Conservation (phyloP, 1,140 invertebrate species). For the Neotoxoptera formosana region DNA sequence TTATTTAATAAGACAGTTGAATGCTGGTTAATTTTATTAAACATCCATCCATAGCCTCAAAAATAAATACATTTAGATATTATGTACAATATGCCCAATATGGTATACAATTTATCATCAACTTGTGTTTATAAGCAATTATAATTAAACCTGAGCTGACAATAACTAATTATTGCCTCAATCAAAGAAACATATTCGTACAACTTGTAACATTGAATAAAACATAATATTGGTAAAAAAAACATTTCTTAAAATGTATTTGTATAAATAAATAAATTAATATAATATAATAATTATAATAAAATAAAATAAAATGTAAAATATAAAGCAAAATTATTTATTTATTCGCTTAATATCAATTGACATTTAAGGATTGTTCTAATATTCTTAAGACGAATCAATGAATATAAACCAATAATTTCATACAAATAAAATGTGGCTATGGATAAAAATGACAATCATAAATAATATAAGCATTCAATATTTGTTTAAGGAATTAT, state of each 20-base stretch:
- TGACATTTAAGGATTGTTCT: constrained; percentile 26
- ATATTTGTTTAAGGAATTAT: not conserved
- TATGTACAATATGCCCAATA: constrained; percentile 34
- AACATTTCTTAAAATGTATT: constrained; percentile 31
- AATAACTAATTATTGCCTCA: not conserved
- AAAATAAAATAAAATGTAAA: constrained; percentile 23
- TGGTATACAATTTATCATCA: constrained; percentile 7
- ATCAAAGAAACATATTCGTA: not conserved
- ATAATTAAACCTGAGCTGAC: not conserved
- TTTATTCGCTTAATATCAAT: not conserved
- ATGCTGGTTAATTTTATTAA: not conserved
- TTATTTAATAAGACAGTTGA: not conserved
- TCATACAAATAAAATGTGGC: not conserved
- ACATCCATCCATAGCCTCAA: not conserved
- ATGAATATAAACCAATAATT: not conserved
- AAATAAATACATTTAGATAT: constrained; percentile 2
- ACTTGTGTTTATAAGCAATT: not conserved
- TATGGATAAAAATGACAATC: not conserved
- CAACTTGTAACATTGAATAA: constrained; percentile 8
- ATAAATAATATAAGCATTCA: constrained; percentile 4
- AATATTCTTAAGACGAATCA: not conserved
- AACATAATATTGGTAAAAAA: not conserved
- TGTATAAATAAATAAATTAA: constrained; percentile 30
- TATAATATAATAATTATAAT: constrained; percentile 6
- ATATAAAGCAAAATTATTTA: constrained; percentile 18